Percentiles rank a stretch among this genome's conserved stretches.
Evolutionary conservation across 2,113 vertebrate genomes (phyloP).

Genomic region (Pteropus alecto): DNA sequence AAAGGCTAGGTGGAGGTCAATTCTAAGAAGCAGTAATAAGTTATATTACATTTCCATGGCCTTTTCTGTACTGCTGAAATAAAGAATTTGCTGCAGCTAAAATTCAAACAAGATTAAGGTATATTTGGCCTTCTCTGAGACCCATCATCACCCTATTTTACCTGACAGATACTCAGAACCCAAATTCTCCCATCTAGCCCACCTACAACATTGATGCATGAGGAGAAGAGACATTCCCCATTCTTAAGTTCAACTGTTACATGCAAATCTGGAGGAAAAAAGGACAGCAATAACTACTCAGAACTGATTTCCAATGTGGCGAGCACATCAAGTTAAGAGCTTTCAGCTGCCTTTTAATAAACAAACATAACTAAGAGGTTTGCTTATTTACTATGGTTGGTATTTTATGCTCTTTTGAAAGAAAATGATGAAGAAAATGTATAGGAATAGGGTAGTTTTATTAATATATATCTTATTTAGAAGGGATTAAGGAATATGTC

Average conservation of each 20-base stretch:
- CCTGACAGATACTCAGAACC: background rate
- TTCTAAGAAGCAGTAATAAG: background rate
- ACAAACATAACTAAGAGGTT: background rate
- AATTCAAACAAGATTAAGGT: background rate
- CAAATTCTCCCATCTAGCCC: background rate
- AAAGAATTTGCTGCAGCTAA: background rate
- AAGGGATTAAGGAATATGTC: background rate
- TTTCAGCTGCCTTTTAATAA: background rate
- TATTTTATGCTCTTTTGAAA: background rate
- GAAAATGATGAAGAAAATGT: background rate
- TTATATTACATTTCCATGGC: background rate
- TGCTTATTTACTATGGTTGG: background rate
- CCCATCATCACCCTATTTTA: background rate
- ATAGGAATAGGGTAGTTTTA: background rate
- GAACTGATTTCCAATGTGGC: background rate
- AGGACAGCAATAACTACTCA: background rate
- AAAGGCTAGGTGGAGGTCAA: background rate
- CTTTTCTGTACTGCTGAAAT: background rate
- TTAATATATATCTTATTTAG: background rate
- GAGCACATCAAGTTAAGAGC: background rate
- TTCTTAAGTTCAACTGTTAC: background rate
- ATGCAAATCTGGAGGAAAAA: background rate
- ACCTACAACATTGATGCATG: background rate
- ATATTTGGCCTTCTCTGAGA: background rate
- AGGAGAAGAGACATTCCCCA: background rate